Evolutionary conservation across 2,113 vertebrate species (phyloP), one percentile per base, ranked within the genome.

Genomic region (Ursus arctos): DNA sequence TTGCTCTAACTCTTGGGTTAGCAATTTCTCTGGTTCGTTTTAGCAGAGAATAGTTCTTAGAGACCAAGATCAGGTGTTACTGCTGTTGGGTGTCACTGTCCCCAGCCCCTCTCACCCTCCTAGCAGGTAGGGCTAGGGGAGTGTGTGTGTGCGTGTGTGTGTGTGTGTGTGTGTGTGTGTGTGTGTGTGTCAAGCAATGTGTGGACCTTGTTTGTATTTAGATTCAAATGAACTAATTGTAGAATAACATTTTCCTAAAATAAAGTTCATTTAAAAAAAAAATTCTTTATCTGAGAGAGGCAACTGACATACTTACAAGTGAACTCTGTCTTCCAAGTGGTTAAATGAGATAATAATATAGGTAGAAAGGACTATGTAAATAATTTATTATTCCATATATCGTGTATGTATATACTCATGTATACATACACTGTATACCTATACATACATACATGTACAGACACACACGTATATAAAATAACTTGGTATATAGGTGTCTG

Each of bases 301-400:
- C 33, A 85, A 43, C 51, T 80, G 65, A 86, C 9, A 47, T 18
- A 69, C 14, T 72, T 80, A 81, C 4, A 85, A 36, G 67, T 59
- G 53, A 88, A 55, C 33, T 77, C 21, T 55, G 26, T 18, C 22
- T 91, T 71, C 59, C 79, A 36, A 16, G 40, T 6, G 14, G 1
- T 77, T 94, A 81, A 96, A 59, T 93, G 51, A 96, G 19, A 83
- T 67, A 92, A 59, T 63, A 40, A 76, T n/a, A 13, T 31, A 71
- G 2, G 31, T 88, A 31, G 61, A 87, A 88, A 87, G 40, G 36
- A 57, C 61, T 96, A 83, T 83, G 31, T 72, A 72, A 79, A 43
- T 95, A 63, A 61, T 36, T 77, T 93, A 53, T 21, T 82, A 53
- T 91, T 91, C 31, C 6, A 31, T 22, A 49, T 22, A 47, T 69